Evolutionary conservation across 1,140 invertebrate species (phyloP), one percentile per base, ranked within the genome.

Genomic region (Colletes latitarsis): DNA sequence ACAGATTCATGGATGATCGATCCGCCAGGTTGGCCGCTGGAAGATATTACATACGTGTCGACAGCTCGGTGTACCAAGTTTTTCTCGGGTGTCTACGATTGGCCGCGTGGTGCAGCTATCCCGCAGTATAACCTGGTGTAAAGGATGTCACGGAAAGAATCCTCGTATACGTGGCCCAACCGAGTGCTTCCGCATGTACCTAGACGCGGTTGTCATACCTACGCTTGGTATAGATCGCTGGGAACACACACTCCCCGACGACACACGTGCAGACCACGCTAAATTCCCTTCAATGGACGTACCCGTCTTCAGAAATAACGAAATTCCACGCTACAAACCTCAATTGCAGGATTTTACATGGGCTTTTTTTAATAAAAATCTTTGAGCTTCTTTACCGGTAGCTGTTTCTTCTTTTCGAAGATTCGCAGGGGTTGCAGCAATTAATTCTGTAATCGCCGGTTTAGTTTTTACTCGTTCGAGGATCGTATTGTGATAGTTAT

Each of bases 121-220:
- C 30, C 57, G n/a, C n/a, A 14, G 14, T 58, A 58, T 58, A 62
- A n/a, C 21, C 17, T 15, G 41, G 55, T 9, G 64, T 41, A 70
- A 82, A 87, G 60, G 70, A 82, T 84, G 78, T 84, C 84, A 76
- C 71, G 80, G 70, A 82, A 88, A 62, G 75, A 76, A 84, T 74
- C 67, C 60, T 77, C 66, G 79, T 88, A 84, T 93, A 93, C 92
- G 92, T 93, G 92, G 92, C 92, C 92, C 92, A 93, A 93, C 92
- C 91, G 88, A 87, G 88, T 90, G 88, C 88, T 88, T 90, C 92
- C 92, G 91, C 89, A 92, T 92, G 88, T 91, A 89, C 88, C 87
- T 88, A 77, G 71, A 69, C 70, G 63, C 63, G 77, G 77, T 82
- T 80, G 86, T 84, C 68, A 75, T 83, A 87, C 77, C 82, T 87